phyloP scores from a whole-genome alignment of 1,140 invertebrate genomes.

The Heliconius himera region DNA sequence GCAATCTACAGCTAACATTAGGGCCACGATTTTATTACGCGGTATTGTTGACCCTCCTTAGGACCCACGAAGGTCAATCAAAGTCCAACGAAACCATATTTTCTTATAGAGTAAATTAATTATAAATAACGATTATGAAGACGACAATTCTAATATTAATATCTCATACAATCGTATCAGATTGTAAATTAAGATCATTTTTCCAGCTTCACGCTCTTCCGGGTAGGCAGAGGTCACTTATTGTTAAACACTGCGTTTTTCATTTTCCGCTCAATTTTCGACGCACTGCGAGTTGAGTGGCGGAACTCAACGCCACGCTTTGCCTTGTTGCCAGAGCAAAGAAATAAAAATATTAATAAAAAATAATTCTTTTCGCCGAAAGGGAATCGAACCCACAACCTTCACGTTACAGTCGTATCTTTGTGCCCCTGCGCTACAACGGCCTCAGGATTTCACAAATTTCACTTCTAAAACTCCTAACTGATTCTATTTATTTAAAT shows the following conservation, averaged over 20 bases:
- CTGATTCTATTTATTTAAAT: too few relatives aligned
- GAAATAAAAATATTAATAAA: neutral
- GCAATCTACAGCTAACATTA: too few relatives aligned
- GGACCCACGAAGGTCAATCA: too few relatives aligned
- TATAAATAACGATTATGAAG: too few relatives aligned
- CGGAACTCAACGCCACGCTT: neutral
- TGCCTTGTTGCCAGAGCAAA: neutral
- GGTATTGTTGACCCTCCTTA: too few relatives aligned
- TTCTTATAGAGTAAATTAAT: too few relatives aligned
- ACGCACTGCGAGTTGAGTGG: neutral
- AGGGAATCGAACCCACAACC: neutral
- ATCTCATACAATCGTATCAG: too few relatives aligned
- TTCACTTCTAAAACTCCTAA: neutral
- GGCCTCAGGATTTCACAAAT: neutral
- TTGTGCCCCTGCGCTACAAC: neutral
- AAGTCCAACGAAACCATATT: too few relatives aligned
- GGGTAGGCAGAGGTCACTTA: neutral
- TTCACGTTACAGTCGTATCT: too few relatives aligned
- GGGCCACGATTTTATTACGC: too few relatives aligned
- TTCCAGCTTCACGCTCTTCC: neutral
- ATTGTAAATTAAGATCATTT: neutral
- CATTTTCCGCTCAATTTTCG: neutral
- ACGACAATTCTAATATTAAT: too few relatives aligned
- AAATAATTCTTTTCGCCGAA: neutral
- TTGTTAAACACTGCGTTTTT: neutral